Base-by-base conservation (phyloP, 2,888 invertebrate genomes). In the Physocephala rufipes region DNA sequence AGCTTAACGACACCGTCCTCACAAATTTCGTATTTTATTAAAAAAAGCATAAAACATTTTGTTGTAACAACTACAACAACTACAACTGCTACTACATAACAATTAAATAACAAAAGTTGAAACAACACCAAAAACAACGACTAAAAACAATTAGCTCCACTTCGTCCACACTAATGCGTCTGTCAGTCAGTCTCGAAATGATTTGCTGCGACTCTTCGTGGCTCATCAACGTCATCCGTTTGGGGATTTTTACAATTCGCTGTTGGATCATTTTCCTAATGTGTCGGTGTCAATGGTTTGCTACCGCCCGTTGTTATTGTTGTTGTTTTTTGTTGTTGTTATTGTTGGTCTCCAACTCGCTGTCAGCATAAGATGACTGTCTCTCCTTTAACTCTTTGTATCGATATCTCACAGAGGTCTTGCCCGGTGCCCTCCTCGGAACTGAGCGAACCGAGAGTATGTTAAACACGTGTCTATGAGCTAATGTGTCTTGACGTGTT, bases 401-500 rank as follows among this genome's bases (percentile, higher is more conserved):
- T n/a, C n/a, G 53, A 51, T 36, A 55, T 43, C 66, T 66, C n/a
- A n/a, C n/a, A n/a, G n/a, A n/a, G 55, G 55, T 43, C 55, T 21
- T 55, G 65, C 51, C 30, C 13, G 21, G n/a, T 51, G 51, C n/a
- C n/a, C n/a, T 51, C 12, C 36, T 4, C 36, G 9, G 4, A 36
- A 36, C n/a, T 36, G 36, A 36, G 5, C 15, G 13, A 4, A 21
- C 19, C 30, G 49, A 51, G 28, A 30, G 66, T 19, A 26, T 67
- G 55, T 45, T 55, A 26, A 55, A 64, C 68, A 68, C 68, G 68
- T 68, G 68, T 61, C 68, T 62, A 28, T 36, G 62, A 62, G 15
- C 30, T 68, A 62, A 68, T 68, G 68, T 62, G 68, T 43, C 49
- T 36, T 61, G 62, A 68, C 68, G 62, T 36, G 36, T 61, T 68